Evolutionary conservation across 2,113 vertebrate species (phyloP).

Genomic region (Cervus canadensis): DNA sequence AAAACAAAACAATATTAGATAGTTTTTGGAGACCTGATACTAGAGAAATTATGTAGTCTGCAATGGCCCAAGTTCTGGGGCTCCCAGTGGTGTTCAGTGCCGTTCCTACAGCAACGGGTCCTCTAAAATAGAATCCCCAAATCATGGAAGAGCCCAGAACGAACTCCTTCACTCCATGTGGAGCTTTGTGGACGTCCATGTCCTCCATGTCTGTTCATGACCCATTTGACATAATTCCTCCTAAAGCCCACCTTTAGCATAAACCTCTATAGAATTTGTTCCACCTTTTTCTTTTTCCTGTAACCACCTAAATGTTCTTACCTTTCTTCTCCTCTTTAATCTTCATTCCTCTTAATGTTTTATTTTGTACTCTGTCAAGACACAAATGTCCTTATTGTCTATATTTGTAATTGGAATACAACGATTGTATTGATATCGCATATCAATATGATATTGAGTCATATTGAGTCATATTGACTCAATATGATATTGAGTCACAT

Average conservation of each 20-base stretch:
- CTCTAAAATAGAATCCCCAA: background rate
- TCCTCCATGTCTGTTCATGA: background rate
- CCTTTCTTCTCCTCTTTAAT: background rate
- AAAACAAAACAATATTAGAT: background rate
- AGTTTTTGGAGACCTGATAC: background rate
- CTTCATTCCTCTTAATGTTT: background rate
- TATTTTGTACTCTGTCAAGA: background rate
- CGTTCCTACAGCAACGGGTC: background rate
- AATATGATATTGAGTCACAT: background rate
- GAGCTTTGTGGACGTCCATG: background rate
- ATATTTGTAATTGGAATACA: background rate
- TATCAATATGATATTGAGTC: no score
- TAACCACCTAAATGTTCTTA: background rate
- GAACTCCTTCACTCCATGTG: background rate
- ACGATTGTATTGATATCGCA: background rate
- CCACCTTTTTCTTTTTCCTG: background rate
- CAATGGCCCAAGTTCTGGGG: background rate
- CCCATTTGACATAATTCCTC: background rate
- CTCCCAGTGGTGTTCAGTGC: background rate
- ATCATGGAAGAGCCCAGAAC: background rate
- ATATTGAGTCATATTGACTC: no score
- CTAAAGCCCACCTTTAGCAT: background rate
- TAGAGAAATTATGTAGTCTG: background rate
- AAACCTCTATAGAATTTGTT: background rate
- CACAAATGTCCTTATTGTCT: background rate